These are phyloP conservation scores for Crepidodera aurea DNA, from an alignment of 2,888 invertebrate species.

Conservation along the genomic window DNA sequence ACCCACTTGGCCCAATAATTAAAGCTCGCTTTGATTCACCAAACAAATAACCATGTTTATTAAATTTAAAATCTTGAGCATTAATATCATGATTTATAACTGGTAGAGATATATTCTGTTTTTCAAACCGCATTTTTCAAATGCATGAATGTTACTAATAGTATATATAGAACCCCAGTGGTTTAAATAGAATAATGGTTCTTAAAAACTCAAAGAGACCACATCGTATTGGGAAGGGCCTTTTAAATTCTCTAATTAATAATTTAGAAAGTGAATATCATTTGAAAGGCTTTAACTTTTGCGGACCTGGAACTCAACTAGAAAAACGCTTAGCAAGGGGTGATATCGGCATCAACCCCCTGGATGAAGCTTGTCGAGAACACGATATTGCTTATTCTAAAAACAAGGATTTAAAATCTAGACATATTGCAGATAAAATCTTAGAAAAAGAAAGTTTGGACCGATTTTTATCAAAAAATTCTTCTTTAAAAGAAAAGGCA, in stretches of 20 bases:
- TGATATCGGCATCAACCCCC: constrained; percentile 51
- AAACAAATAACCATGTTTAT: neutral
- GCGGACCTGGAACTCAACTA: constrained; percentile 48
- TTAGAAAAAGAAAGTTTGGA: too few relatives aligned
- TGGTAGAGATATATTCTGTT: too few relatives aligned
- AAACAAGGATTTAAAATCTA: constrained; percentile 35
- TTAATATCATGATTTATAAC: too few relatives aligned
- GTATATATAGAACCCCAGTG: too few relatives aligned
- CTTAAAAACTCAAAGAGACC: too few relatives aligned
- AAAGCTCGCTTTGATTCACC: neutral
- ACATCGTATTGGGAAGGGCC: too few relatives aligned
- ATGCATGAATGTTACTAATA: too few relatives aligned
- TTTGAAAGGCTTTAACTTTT: too few relatives aligned
- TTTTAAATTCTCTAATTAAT: constrained; percentile 43
- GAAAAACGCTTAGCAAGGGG: constrained; percentile 47
- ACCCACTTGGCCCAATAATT: neutral
- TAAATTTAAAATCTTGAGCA: too few relatives aligned
- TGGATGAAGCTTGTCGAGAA: constrained; percentile 52
- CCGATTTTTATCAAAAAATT: constrained; percentile 47
- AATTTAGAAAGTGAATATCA: too few relatives aligned
- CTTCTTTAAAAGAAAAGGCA: constrained; percentile 49
- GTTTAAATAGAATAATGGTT: too few relatives aligned
- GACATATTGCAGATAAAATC: constrained; percentile 54
- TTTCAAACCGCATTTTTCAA: too few relatives aligned
- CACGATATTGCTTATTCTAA: constrained; percentile 49